Evolutionary conservation across 1,140 invertebrate genomes (phyloP).

Genomic region (Homalodisca vitripennis): DNA sequence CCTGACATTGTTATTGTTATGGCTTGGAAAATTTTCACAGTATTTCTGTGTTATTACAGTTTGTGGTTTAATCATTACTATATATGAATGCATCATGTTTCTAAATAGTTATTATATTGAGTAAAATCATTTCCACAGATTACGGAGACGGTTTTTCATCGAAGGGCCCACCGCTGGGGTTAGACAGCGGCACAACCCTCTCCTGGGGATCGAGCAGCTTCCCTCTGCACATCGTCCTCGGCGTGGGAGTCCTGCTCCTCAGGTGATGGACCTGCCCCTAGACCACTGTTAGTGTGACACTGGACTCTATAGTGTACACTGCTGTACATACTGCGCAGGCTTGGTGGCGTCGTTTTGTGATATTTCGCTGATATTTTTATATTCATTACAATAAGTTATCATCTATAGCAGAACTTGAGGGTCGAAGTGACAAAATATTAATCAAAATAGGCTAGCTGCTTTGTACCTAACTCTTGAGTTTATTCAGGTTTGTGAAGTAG

Average conservation of each 20-base stretch:
- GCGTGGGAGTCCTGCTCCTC: neutral
- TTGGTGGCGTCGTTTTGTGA: neutral
- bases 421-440: neutral
- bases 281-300: neutral
- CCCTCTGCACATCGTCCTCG: neutral
- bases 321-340: conserved; percentile 1
- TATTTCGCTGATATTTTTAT: conserved; percentile 20
- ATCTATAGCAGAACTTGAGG: neutral
- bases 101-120: neutral
- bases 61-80: too few species aligned
- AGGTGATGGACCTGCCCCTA: conserved; percentile 1
- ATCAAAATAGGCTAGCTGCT: neutral
- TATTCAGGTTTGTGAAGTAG: neutral
- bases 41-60: too few species aligned
- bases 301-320: neutral
- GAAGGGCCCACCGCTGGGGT: neutral
- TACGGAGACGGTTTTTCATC: conserved; percentile 5
- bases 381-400: conserved; percentile 8
- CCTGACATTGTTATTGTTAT: too few species aligned
- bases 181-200: neutral
- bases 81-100: too few species aligned
- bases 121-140: neutral
- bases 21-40: too few species aligned
- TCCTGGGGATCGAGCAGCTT: neutral
- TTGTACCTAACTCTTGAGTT: neutral